Base-by-base conservation (phyloP, 2,113 vertebrate genomes). In the Chroicocephalus ridibundus region DNA sequence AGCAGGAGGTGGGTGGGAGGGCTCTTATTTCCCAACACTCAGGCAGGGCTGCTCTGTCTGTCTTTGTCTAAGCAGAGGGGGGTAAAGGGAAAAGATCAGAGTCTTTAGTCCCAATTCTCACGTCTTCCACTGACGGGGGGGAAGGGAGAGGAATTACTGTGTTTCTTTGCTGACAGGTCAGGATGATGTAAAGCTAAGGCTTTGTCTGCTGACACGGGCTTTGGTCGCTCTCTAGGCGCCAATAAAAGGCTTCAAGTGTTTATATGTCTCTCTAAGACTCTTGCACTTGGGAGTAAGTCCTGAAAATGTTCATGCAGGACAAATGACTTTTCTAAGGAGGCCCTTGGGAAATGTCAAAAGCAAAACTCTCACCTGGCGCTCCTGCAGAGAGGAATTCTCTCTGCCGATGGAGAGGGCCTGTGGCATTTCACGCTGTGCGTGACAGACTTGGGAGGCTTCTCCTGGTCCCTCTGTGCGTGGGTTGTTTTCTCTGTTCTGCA, bases 1-100 rank as follows among this genome's bases (percentile, higher is more conserved):
- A 13, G 49, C 81, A 11, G 69, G 85, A 66, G 83, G 46, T 74
- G 88, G 90, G 65, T 61, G 95, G 91, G 90, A 94, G 61, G 88
- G 70, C 86, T 95, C 86, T 85, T 34, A 32, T 69, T 95, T 94
- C 93, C 77, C 85, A 78, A 15, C 69, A 0, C 68, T 57, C 54
- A 3, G 60, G 70, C 89, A 36, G 46, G 58, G 65, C 70, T 89
- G 70, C 82, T 91, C 54, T 4, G 38, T 46, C 64, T 20, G 47
- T 27, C 46, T 54, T 88, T 88, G 80, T 60, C n/a, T 74, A 11
- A 81, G 58, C n/a, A 38, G 77, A 58, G 40, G 31, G 47, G 75
- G 46, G 9, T 34, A 86, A 72, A 66, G 51, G 58, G 70, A 76
- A 66, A 32, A 42, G 76, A 83, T 88, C 80, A 13, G 46, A 27